Base-by-base conservation (phyloP, 2,113 vertebrate genomes). In the Panthera uncia region DNA sequence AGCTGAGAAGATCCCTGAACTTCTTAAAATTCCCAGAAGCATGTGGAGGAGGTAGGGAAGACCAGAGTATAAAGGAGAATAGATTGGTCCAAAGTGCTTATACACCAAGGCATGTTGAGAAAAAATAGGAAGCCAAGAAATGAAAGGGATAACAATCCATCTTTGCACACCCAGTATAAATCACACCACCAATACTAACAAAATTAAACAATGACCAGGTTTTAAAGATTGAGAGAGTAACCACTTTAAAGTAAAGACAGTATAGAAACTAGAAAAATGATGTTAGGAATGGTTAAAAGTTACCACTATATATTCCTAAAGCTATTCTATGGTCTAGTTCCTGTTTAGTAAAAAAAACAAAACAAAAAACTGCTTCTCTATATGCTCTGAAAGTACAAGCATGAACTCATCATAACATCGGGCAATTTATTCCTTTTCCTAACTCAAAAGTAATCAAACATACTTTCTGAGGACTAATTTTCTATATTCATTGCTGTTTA, bases 51-150 rank as follows among this genome's bases (percentile, higher is more conserved):
- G 25, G 11, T 33, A 79, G 9, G 48, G 25, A 92, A 94, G 38
- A 88, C 11, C 14, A 79, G 27, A 50, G 45, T 66, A 73, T 57
- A 79, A 94, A 65, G 31, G n/a, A n/a, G 7, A 27, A 57, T 81
- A 76, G 12, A 78, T 41, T 82, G 78, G 73, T 92, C 69, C 10
- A 86, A 92, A 63, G 68, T 91, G 50, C 80, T 96, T 23, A 78
- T 33, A 95, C 29, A 36, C 38, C 36, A 83, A 93, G 95, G 38
- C 38, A 83, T 84, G 27, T 50, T 73, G 50, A 91, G 63, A 63
- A 96, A 95, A 93, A 87, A 38, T 29, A 74, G 71, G 52, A 84
- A 97, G 16, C 29, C 61, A 94, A 85, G 65, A n/a, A 74, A 94
- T 41, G 4, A 86, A 89, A 89, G 15, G 5, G 7, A 5, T n/a